A percentile compares a stretch with the other conserved stretches of the same genome.
These are phyloP conservation scores for Drosophila quinaria DNA, from an alignment of 2,888 invertebrate species.

Conservation along the genomic window DNA sequence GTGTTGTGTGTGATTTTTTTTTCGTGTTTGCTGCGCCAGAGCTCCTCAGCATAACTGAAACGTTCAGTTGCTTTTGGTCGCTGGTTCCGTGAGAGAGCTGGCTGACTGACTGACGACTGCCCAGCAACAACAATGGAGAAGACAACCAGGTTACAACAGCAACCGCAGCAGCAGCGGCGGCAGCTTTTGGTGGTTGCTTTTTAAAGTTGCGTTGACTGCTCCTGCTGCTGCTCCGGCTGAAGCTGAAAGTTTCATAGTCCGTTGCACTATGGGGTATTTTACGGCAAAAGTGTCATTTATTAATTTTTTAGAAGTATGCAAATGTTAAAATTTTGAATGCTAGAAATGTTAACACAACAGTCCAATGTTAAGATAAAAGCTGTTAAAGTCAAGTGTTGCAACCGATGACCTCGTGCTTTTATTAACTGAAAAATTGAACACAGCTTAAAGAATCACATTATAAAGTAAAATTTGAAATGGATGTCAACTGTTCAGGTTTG, in stretches of 20 bases:
- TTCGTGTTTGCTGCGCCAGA: slow-evolving; percentile 84
- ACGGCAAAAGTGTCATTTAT: too few relatives aligned
- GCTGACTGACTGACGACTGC: slow-evolving; percentile 30
- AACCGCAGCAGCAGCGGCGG: slow-evolving; percentile 21
- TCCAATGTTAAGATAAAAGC: too few relatives aligned
- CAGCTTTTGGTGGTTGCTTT: slow-evolving; percentile 57
- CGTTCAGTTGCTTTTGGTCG: slow-evolving; percentile 55
- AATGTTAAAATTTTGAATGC: too few relatives aligned
- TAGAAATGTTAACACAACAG: background rate
- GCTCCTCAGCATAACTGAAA: slow-evolving; percentile 85
- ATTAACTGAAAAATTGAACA: too few relatives aligned
- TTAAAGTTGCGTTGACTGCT: slow-evolving; percentile 12
- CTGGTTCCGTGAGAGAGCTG: slow-evolving; percentile 55
- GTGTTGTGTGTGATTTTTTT: slow-evolving; percentile 53
- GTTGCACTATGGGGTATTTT: too few relatives aligned
- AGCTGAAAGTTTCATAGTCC: slow-evolving; percentile 31
- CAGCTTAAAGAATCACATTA: too few relatives aligned
- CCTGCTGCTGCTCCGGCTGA: slow-evolving; percentile 1
- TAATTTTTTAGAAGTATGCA: too few relatives aligned
- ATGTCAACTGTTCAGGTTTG: too few relatives aligned
- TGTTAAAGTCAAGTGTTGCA: too few relatives aligned
- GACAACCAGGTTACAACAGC: slow-evolving; percentile 60
- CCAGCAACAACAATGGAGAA: slow-evolving; percentile 36
- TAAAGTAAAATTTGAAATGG: too few relatives aligned
- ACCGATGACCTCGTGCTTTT: too few relatives aligned